Evolutionary conservation across 2,797 vertebrate genomes (phyloP), one percentile per base, ranked within the genome.

Genomic region (Myiothlypis coronata): DNA sequence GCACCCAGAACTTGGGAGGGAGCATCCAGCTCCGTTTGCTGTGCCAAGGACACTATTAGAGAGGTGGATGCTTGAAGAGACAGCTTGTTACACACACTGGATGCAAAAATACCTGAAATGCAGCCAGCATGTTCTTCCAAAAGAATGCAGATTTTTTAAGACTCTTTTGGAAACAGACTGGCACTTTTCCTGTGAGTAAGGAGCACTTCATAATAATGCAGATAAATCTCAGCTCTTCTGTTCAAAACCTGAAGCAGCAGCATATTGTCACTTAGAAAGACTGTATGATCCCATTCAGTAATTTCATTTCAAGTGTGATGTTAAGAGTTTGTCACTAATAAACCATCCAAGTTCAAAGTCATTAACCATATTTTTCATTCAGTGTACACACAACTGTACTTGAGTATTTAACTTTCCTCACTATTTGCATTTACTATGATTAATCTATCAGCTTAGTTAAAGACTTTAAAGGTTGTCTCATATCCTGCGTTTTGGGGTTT

Each of bases 271-370:
- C 34, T n/a, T 60, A 35, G 59, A 76, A 87, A 63, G 15, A 24
- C 59, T 2, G 0, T 27, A 41, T 0, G 0, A 28, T 24, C 69
- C 69, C 47, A 37, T 37, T 71, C 8, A 44, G 18, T 37, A 24
- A 35, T 76, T 86, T 70, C 10, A 46, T 70, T 80, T 75, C 63
- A 60, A 63, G 21, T 28, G 14, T 39, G 34, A n/a, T 30, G 9
- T 24, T 57, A 63, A 1, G 8, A 77, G 49, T 76, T 63, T 13
- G 2, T 83, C 46, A 44, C 46, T 37, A 75, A 20, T 28, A 44
- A 44, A 44, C n/a, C 19, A 55, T n/a, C 22, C 1, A 20, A 60
- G 12, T 83, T 72, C 72, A n/a, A 74, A 71, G 41, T 39, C 27
- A 63, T 37, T 63, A 69, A n/a, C 60, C 5, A 0, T 27, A 28